A percentile compares a stretch with the other conserved stretches of the same genome.
phyloP scores from a whole-genome alignment of 2,888 invertebrate species.

The Cerastoderma edule region DNA sequence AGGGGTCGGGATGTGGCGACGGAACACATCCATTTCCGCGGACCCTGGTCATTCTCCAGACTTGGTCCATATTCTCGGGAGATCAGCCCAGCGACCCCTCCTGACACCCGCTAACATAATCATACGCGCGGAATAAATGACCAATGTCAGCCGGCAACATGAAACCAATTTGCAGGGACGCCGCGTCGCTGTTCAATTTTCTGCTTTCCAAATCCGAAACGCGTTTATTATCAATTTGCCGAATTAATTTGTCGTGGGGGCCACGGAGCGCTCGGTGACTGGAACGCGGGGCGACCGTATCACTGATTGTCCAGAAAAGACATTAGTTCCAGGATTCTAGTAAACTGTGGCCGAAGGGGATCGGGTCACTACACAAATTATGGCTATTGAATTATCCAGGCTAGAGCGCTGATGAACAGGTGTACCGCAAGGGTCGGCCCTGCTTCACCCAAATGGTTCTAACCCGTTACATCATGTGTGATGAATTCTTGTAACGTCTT shows the following conservation, averaged over 20 bases:
- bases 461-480: too few species aligned
- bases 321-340: conserved; percentile 51
- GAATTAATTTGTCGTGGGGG: conserved; percentile 63
- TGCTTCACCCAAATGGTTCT: too few species aligned
- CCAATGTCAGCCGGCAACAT: conserved; percentile 58
- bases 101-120: conserved; percentile 62
- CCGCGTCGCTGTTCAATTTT: conserved; percentile 58
- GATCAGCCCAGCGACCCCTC: conserved; percentile 32
- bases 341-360: conserved; percentile 45
- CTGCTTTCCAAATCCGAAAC: conserved; percentile 64
- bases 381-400: conserved; percentile 52
- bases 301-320: conserved; percentile 57
- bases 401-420: conserved; percentile 35
- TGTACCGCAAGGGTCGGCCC: conserved; percentile 11
- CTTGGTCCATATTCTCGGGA: conserved; percentile 55
- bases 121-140: conserved; percentile 58
- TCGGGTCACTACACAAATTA: conserved; percentile 59
- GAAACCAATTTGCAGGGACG: conserved; percentile 62
- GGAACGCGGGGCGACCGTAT: conserved; percentile 38
- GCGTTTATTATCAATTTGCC: conserved; percentile 66
- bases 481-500: too few species aligned
- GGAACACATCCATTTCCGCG: conserved; percentile 29
- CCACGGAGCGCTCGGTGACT: conserved; percentile 35
- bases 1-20: conserved; percentile 8
- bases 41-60: conserved; percentile 18